These are phyloP conservation scores for Hydropsyche betteni DNA, from an alignment of 2,888 invertebrate genomes.

Conservation along the genomic window DNA sequence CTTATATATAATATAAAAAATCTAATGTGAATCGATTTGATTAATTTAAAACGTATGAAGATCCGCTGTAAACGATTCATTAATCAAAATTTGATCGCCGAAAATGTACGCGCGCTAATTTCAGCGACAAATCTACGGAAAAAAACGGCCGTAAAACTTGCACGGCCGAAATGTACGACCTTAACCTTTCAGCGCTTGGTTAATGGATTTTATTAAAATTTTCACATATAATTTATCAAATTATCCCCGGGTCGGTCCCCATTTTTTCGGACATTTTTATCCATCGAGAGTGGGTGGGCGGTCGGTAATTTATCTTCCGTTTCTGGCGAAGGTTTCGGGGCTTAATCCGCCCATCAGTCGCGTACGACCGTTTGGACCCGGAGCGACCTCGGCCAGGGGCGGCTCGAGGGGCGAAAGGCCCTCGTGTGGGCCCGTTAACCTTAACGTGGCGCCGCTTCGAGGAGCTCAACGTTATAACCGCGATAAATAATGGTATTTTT, in stretches of 20 bases:
- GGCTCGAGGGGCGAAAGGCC: too few relatives aligned
- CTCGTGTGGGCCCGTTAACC: too few relatives aligned
- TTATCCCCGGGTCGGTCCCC: neutral
- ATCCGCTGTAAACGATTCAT: too few relatives aligned
- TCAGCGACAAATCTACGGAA: too few relatives aligned
- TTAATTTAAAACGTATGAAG: too few relatives aligned
- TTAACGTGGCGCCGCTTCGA: too few relatives aligned
- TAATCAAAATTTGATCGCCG: too few relatives aligned
- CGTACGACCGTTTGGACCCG: neutral
- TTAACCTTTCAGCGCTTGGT: neutral
- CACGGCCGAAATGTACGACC: neutral
- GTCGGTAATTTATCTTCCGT: constrained; percentile 34
- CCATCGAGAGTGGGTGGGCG: neutral
- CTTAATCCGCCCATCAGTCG: constrained; percentile 39
- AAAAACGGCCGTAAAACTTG: neutral
- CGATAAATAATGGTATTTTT: too few relatives aligned
- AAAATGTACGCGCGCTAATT: too few relatives aligned
- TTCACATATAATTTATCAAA: constrained; percentile 11
- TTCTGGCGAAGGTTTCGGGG: constrained; percentile 17
- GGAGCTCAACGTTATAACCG: too few relatives aligned
- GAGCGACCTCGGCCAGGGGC: neutral
- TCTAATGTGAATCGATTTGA: too few relatives aligned
- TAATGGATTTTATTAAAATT: constrained; percentile 19
- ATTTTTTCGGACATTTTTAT: neutral
- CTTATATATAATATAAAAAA: too few relatives aligned